Percentiles rank a stretch among this genome's conserved stretches.
phyloP scores from a whole-genome alignment of 2,797 vertebrate genomes.

The Cynodonichthys magdalenae region DNA sequence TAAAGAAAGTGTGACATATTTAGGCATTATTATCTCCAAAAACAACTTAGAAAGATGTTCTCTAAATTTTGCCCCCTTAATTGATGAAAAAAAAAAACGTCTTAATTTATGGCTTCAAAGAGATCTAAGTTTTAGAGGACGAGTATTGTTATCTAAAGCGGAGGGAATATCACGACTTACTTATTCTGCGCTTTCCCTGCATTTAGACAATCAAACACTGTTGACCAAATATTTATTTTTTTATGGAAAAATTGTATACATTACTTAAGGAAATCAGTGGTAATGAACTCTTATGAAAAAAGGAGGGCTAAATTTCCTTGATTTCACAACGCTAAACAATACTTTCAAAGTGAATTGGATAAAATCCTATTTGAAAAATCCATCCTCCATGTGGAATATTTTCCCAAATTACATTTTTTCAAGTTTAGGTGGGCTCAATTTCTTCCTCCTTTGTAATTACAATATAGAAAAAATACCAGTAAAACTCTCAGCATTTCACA shows the following conservation, averaged over 20 bases:
- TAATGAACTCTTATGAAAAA: conserved; percentile 1
- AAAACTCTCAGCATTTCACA: background rate
- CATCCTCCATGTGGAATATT: no score
- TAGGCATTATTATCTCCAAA: background rate
- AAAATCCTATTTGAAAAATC: no score
- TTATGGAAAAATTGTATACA: background rate
- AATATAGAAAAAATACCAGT: background rate
- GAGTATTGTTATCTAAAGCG: background rate
- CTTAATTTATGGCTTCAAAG: background rate
- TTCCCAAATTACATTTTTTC: no score
- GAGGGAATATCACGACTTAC: background rate
- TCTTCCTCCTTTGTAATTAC: background rate
- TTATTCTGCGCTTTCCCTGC: background rate
- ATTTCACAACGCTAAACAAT: background rate
- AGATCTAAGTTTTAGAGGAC: background rate
- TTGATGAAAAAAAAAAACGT: background rate
- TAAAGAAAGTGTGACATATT: background rate
- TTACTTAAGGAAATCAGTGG: background rate
- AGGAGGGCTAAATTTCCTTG: no score
- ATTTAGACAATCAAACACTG: background rate
- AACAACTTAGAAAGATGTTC: no score
- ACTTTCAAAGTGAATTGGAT: background rate
- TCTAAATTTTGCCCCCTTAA: background rate
- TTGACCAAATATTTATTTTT: background rate
- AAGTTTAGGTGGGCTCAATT: background rate